Conservation (phyloP, 2,888 invertebrate species). For the Sinelater perroti region DNA sequence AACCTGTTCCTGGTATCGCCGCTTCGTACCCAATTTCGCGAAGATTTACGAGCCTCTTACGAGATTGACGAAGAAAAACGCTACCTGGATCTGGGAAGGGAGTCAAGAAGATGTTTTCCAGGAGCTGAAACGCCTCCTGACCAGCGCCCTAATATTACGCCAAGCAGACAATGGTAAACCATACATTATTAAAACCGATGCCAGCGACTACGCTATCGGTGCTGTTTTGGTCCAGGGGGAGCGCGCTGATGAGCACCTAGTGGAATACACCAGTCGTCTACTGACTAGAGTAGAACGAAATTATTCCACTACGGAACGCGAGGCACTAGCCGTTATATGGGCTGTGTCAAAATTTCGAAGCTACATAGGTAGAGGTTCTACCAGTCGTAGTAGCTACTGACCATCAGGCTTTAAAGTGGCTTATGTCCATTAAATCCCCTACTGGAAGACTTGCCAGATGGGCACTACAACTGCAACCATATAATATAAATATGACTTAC, state of each 20-base stretch:
- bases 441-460: constrained; percentile 56
- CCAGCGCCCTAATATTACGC: constrained; percentile 41
- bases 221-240: constrained; percentile 42
- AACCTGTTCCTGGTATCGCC: constrained; percentile 38
- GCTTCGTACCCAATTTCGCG: constrained; percentile 37
- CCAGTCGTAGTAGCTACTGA: constrained; percentile 52
- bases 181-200: constrained; percentile 44
- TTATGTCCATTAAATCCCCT: constrained; percentile 54
- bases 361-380: constrained; percentile 54
- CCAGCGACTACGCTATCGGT: constrained; percentile 43
- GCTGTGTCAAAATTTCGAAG: constrained; percentile 55
- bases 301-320: constrained; percentile 44
- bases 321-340: constrained; percentile 47
- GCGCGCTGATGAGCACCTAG: constrained; percentile 36
- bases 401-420: constrained; percentile 61
- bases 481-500: constrained; percentile 52
- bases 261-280: constrained; percentile 47
- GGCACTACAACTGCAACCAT: constrained; percentile 55
- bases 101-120: constrained; percentile 38
- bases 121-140: constrained; percentile 39
- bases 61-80: constrained; percentile 31
- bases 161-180: constrained; percentile 41
- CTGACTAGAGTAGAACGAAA: constrained; percentile 44
- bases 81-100: constrained; percentile 32
- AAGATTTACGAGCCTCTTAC: constrained; percentile 32